Conservation (phyloP, 2,113 vertebrate genomes). For the Siniperca chuatsi region DNA sequence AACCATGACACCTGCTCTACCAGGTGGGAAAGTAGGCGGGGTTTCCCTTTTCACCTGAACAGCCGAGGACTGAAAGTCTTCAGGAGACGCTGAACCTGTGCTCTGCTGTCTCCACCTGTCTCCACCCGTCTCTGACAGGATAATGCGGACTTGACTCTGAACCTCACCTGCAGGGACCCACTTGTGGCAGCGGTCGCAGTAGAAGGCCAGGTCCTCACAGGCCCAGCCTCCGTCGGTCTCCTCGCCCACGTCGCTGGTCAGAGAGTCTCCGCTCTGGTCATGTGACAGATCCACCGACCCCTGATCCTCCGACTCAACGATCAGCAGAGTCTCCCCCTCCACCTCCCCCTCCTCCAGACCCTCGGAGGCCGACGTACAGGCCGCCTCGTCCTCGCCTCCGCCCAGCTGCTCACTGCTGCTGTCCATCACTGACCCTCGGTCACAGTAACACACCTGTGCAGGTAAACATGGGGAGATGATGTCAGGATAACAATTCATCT, state of each 20-base stretch:
- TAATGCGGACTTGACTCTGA: no score
- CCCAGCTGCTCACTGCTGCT: constrained; percentile 85
- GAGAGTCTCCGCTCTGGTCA: constrained; percentile 96
- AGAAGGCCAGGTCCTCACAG: constrained; percentile 93
- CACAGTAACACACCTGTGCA: constrained; percentile 15
- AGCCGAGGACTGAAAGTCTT: no score
- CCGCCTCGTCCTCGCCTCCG: constrained; percentile 88
- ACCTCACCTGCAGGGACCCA: constrained; percentile 92
- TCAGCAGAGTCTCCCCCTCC: constrained; percentile 95
- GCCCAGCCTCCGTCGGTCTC: constrained; percentile 87
- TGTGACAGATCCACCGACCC: constrained; percentile 95
- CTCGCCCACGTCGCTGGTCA: constrained; percentile 94
- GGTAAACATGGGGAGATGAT: neutral
- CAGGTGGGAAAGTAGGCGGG: no score
- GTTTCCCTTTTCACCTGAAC: no score
- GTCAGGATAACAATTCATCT: no score
- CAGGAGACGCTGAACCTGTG: no score
- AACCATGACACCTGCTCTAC: no score
- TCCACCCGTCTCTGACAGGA: no score
- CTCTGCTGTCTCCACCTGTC: no score
- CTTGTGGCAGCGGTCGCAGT: constrained; percentile 98
- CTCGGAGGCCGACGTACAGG: constrained; percentile 91
- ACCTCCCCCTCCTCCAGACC: constrained; percentile 97
- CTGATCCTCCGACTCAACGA: constrained; percentile 97
- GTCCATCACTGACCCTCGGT: constrained; percentile 84